Conservation (phyloP, 2,113 vertebrate genomes). For the Pelusios castaneus region DNA sequence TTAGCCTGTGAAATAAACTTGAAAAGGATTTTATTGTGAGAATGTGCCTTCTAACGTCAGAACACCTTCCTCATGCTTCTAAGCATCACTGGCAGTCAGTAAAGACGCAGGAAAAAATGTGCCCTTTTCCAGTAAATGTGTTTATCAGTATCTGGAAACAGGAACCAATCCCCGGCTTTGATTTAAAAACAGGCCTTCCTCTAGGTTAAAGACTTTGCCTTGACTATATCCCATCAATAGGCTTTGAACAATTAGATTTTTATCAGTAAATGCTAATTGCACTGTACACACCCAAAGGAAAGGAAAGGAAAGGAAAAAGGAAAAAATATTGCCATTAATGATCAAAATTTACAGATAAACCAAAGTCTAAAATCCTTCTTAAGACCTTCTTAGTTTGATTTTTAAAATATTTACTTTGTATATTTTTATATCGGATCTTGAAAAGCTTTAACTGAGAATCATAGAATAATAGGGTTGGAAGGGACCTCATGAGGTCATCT, state of each 20-base stretch:
- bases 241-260: not conserved
- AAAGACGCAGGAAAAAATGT: not conserved
- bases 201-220: not conserved
- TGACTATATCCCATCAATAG: not conserved
- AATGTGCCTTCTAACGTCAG: not conserved
- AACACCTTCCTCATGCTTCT: not conserved
- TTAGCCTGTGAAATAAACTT: not conserved
- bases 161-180: conserved; percentile 24
- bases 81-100: not conserved
- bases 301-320: no score
- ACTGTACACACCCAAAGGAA: not conserved
- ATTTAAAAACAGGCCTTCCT: conserved; percentile 41
- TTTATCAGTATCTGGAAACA: conserved; percentile 47
- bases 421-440: not conserved
- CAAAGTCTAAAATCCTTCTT: not conserved
- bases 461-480: no score
- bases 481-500: no score
- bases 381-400: not conserved
- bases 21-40: not conserved
- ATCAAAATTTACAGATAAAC: not conserved
- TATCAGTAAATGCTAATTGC: not conserved
- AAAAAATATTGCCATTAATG: not conserved
- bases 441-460: not conserved
- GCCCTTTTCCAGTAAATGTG: conserved; percentile 13
- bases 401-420: not conserved